These are phyloP conservation scores for Rhadina sibilatrix DNA, from an alignment of 2,113 vertebrate genomes.

Conservation along the genomic window DNA sequence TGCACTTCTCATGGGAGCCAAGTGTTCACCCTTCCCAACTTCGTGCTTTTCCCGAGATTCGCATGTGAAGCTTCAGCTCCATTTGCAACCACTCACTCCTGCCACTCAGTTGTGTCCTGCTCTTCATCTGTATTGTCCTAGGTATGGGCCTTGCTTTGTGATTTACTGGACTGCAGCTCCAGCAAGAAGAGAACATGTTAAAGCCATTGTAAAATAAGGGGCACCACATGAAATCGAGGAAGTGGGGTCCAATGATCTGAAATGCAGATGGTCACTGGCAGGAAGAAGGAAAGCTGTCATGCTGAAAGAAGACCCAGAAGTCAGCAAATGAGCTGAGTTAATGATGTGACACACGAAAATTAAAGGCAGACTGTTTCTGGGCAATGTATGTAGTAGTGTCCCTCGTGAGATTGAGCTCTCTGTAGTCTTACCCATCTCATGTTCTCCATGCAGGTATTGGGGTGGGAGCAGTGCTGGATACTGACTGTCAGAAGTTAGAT, in stretches of 20 bases:
- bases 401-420: neutral
- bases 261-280: constrained; percentile 2
- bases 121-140: neutral
- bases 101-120: neutral
- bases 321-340: neutral
- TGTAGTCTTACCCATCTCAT: neutral
- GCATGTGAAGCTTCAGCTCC: neutral
- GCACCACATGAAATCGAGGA: neutral
- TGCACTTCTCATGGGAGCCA: neutral
- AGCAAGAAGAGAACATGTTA: neutral
- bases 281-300: neutral
- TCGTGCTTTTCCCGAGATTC: neutral
- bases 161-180: neutral
- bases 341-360: neutral
- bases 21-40: neutral
- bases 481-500: neutral
- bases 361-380: neutral
- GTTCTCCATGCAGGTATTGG: neutral
- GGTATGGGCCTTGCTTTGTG: neutral
- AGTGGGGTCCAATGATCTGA: neutral
- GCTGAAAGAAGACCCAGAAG: neutral
- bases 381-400: neutral
- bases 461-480: neutral
- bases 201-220: neutral
- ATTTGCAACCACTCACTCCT: neutral